Evolutionary conservation across 2,888 invertebrate species (phyloP).

Genomic region (Meteorus cinctellus): DNA sequence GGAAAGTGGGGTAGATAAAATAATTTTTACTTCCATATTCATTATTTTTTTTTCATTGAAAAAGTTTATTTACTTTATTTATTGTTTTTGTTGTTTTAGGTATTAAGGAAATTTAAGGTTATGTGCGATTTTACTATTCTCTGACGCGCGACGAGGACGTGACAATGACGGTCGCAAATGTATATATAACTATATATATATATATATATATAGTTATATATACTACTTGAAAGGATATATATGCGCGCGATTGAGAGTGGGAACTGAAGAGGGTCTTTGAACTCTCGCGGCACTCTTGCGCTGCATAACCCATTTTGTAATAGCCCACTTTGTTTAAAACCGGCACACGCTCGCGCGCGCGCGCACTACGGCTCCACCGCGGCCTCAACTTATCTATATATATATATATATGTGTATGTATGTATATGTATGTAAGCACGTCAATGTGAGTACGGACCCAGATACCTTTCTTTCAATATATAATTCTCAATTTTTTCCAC

Average conservation of each 20-base stretch:
- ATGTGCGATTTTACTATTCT: not conserved
- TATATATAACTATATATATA: constrained; percentile 27
- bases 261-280: constrained; percentile 65
- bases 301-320: constrained; percentile 74
- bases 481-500: constrained; percentile 17
- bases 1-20: no score
- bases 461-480: constrained; percentile 33
- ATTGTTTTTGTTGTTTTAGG: no score
- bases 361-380: constrained; percentile 8
- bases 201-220: constrained; percentile 66
- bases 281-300: constrained; percentile 68
- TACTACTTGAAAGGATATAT: constrained; percentile 46
- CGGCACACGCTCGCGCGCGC: constrained; percentile 64
- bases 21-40: no score
- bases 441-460: constrained; percentile 34
- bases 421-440: not conserved
- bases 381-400: constrained; percentile 18
- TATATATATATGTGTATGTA: constrained; percentile 21
- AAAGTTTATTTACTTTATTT: not conserved
- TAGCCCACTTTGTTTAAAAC: constrained; percentile 71
- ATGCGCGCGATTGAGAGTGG: constrained; percentile 58
- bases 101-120: no score
- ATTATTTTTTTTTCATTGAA: not conserved
- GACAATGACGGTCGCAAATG: not conserved
- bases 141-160: not conserved